Percentiles rank a stretch among this genome's conserved stretches.
Evolutionary conservation across 2,888 invertebrate genomes (phyloP).

Genomic region (Cosmia trapezina): DNA sequence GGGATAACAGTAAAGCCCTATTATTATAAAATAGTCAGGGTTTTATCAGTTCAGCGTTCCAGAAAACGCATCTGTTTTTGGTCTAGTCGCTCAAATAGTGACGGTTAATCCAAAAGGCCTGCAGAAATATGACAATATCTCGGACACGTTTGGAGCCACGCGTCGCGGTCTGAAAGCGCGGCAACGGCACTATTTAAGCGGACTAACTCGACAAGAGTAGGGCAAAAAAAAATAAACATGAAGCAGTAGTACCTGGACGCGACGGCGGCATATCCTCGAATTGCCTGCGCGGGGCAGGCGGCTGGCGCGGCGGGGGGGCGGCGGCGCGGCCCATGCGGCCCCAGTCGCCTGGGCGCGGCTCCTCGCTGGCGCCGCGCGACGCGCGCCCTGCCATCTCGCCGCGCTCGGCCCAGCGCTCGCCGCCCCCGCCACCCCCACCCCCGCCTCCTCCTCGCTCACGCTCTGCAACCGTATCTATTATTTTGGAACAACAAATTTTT

Average conservation of each 20-base stretch:
- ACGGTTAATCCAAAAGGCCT: not conserved
- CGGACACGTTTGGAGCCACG: not conserved
- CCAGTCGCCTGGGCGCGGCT: slow-evolving; percentile 75
- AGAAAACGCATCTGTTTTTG: not conserved
- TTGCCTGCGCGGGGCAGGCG: slow-evolving; percentile 69
- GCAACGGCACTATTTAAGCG: not conserved
- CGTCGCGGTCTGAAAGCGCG: not conserved
- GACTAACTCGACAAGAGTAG: not conserved
- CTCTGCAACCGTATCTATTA: slow-evolving; percentile 63
- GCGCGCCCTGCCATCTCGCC: slow-evolving; percentile 70
- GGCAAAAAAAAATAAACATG: not conserved
- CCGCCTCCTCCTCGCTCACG: slow-evolving; percentile 78
- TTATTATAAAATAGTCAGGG: not conserved
- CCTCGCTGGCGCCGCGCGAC: slow-evolving; percentile 81
- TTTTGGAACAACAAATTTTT: slow-evolving; percentile 34
- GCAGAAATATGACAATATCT: not conserved
- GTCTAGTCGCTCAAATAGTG: slow-evolving; percentile 5
- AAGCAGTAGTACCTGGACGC: slow-evolving; percentile 76
- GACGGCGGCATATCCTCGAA: slow-evolving; percentile 86
- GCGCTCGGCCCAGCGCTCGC: slow-evolving; percentile 76
- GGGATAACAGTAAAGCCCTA: not conserved
- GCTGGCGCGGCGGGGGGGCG: slow-evolving; percentile 75
- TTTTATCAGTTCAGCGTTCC: not conserved
- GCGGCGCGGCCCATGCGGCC: slow-evolving; percentile 80
- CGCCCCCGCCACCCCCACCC: slow-evolving; percentile 81